phyloP scores from a whole-genome alignment of 2,888 invertebrate species.

The Mythimna lalbum region DNA sequence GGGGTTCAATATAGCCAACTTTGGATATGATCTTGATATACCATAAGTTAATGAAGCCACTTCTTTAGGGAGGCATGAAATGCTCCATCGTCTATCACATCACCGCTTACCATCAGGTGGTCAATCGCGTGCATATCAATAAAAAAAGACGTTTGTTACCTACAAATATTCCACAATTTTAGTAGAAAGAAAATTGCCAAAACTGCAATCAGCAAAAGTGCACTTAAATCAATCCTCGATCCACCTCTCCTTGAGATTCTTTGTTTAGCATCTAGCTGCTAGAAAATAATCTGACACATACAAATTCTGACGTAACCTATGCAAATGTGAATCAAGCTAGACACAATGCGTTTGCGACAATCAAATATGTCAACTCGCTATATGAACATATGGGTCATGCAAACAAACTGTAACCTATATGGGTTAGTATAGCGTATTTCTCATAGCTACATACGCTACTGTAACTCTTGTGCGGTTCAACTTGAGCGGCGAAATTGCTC shows the following conservation, averaged over 20 bases:
- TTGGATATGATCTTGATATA: no score
- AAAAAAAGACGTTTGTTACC: no score
- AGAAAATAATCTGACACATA: conserved; percentile 5
- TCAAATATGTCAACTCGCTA: conserved; percentile 40
- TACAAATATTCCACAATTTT: no score
- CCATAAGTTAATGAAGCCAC: no score
- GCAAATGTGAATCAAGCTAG: conserved; percentile 13
- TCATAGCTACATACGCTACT: conserved; percentile 5
- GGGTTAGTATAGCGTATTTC: conserved; percentile 5
- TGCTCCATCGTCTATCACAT: no score
- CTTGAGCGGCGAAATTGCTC: conserved; percentile 75
- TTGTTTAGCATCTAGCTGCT: background rate
- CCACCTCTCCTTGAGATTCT: background rate
- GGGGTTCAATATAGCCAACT: no score
- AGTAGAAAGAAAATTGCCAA: no score
- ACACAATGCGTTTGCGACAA: conserved; percentile 32
- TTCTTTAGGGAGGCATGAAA: no score
- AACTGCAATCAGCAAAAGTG: background rate
- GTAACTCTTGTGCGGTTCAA: conserved; percentile 66
- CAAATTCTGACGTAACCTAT: conserved; percentile 9
- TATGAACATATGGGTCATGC: conserved; percentile 42
- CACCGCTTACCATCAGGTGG: no score
- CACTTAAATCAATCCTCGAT: background rate
- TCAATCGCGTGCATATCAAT: no score
- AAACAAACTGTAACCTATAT: conserved; percentile 43